Evolutionary conservation across 2,113 vertebrate species (phyloP).

Genomic region (Corythornis madagascariensis): DNA sequence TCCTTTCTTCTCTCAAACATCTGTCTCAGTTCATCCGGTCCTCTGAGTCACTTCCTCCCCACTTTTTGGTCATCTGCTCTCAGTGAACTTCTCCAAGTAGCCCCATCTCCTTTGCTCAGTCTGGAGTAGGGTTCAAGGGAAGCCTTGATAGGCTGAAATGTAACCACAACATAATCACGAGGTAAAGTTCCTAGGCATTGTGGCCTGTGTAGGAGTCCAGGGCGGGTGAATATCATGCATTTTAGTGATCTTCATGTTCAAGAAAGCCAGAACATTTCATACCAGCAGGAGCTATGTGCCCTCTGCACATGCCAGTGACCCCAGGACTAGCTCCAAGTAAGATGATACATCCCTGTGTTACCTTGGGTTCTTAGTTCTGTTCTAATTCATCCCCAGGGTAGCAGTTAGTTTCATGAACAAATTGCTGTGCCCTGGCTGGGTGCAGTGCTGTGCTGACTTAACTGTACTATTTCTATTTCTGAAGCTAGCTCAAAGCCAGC

Average conservation of each 20-base stretch:
- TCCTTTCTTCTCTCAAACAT: background rate
- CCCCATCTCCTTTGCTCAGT: background rate
- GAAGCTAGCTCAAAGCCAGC: background rate
- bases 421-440: background rate
- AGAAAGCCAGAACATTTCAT: background rate
- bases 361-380: background rate
- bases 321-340: background rate
- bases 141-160: background rate
- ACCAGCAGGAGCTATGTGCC: background rate
- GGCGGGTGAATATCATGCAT: background rate
- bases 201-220: background rate
- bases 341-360: background rate
- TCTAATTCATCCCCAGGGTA: background rate
- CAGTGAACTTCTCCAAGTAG: background rate
- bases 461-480: background rate
- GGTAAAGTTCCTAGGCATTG: background rate
- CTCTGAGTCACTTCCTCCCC: conserved; percentile 40
- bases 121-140: background rate
- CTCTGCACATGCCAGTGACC: background rate
- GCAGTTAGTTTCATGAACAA: background rate
- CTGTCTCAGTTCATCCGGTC: background rate
- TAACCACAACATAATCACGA: fast-evolving
- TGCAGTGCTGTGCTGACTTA: background rate
- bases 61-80: background rate
- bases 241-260: background rate